Percentiles rank a stretch among this genome's conserved stretches.
These are phyloP conservation scores for Ectemnius cavifrons DNA, from an alignment of 2,888 invertebrate species.

Conservation along the genomic window DNA sequence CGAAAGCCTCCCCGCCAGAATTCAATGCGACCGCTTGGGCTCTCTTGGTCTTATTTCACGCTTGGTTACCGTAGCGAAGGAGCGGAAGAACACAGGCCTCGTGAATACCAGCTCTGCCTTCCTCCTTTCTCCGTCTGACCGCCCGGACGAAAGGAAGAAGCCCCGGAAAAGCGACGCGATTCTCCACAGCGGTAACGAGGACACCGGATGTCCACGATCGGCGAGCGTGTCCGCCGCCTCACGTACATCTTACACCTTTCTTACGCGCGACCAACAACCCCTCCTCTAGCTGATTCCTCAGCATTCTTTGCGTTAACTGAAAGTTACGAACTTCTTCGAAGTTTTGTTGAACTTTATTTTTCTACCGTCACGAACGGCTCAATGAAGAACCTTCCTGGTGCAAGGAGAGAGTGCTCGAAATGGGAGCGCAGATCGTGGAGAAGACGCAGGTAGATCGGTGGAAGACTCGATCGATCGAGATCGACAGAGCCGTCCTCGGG, in stretches of 20 bases:
- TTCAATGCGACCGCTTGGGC: conserved; percentile 3
- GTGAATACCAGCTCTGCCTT: background rate
- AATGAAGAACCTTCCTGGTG: background rate
- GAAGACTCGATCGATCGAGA: background rate
- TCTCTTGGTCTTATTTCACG: conserved; percentile 27
- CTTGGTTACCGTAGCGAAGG: conserved; percentile 27
- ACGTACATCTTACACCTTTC: background rate
- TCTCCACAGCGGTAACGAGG: conserved; percentile 25
- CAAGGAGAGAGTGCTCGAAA: background rate
- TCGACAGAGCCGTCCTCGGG: background rate
- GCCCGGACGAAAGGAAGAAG: background rate
- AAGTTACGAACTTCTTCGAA: background rate
- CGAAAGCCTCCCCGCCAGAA: conserved; percentile 13
- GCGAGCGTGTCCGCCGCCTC: background rate
- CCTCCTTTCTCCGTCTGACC: background rate
- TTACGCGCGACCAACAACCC: conserved; percentile 2
- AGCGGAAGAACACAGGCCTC: conserved; percentile 7
- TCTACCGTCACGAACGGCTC: background rate
- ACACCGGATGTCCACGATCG: conserved; percentile 5
- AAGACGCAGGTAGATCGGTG: background rate
- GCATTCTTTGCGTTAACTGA: background rate
- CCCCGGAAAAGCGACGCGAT: background rate
- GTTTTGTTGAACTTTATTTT: background rate
- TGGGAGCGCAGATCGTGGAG: background rate
- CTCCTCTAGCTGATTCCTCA: background rate